Evolutionary conservation across 2,113 vertebrate species (phyloP), one percentile per base, ranked within the genome.

Genomic region (Theristicus caerulescens): DNA sequence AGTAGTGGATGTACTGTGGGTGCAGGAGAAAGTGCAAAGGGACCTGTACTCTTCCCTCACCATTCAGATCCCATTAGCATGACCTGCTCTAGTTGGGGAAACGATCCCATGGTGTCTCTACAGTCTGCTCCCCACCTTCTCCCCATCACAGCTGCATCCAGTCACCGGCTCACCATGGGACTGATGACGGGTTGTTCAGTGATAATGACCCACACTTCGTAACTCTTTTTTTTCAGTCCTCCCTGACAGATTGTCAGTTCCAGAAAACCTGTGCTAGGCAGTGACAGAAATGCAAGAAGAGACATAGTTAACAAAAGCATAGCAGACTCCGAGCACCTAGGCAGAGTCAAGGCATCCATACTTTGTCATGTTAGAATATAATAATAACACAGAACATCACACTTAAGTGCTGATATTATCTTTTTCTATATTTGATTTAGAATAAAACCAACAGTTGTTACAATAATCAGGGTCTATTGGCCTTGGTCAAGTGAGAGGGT

Each of bases 111-210:
- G 27, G n/a, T n/a, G 55, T 51, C 59, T 70, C 36, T n/a, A 10
- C 36, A 42, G 44, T 65, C 74, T 88, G 40, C 31, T 91, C 49
- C 62, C 61, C 61, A 86, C 40, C 34, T 71, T 65, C 64, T 93
- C 54, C 88, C 85, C 54, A 5, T 58, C 86, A 91, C 95, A 97
- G 95, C 94, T 96, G 95, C 11, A 24, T 86, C 66, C 66, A 94
- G 74, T 97, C 95, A 80, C 90, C 1, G 8, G 31, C 88, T 94
- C 90, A n/a, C 85, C 72, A 59, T 6, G 26, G 52, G 36, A 55
- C 46, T 86, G 82, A 77, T 0, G 47, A 94, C 4, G 17, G 71
- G 87, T 90, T 94, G 38, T 74, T 95, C 86, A 13, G 88, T 81
- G 77, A 92, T 92, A 93, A 87, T 36, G 49, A 74, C 34, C 38